Conservation (phyloP, 2,888 invertebrate species). For the Dromius quadrimaculatus region DNA sequence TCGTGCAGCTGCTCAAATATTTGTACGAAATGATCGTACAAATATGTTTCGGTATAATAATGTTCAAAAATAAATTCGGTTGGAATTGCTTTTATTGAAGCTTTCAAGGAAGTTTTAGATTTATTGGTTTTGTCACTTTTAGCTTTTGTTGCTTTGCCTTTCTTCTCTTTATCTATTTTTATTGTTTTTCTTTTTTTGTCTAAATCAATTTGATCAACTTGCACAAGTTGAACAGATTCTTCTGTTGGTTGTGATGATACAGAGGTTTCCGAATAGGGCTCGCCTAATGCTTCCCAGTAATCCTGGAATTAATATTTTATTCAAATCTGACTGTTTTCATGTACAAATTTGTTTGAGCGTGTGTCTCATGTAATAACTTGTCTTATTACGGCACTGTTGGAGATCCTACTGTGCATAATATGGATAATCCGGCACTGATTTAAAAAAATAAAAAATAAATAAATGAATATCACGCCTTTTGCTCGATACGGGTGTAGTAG, state of each 20-base stretch:
- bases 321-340: no score
- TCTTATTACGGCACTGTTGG: no score
- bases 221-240: slow-evolving; percentile 6
- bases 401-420: no score
- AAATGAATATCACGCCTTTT: no score
- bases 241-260: slow-evolving; percentile 35
- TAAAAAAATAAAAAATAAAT: no score
- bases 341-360: no score
- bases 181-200: neutral
- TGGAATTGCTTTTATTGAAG: slow-evolving; percentile 6
- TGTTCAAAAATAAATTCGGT: slow-evolving; percentile 46
- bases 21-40: slow-evolving; percentile 43
- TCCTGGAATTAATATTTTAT: neutral
- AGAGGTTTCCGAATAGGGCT: neutral
- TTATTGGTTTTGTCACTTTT: slow-evolving; percentile 6
- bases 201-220: neutral
- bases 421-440: no score
- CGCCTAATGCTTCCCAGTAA: neutral
- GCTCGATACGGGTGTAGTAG: no score
- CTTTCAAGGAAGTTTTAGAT: slow-evolving; percentile 1
- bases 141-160: slow-evolving; percentile 7
- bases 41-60: slow-evolving; percentile 41
- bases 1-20: slow-evolving; percentile 42
- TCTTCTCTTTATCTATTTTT: neutral
- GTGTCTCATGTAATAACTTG: no score